Conservation (phyloP, 1,140 invertebrate species). For the Leptopilina boulardi region DNA sequence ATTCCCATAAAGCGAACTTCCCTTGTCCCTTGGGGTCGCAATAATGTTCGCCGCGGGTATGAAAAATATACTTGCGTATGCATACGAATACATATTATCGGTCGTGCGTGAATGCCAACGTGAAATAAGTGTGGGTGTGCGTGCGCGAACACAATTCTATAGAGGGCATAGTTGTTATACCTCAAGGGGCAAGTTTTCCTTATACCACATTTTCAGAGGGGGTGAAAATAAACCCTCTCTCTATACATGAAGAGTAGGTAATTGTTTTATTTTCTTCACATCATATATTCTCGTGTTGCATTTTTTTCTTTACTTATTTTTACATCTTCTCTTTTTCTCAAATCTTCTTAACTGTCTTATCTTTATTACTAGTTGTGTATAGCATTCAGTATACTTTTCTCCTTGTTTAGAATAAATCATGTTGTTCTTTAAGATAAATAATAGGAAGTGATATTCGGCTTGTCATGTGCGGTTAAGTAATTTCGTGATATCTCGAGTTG, state of each 20-base stretch:
- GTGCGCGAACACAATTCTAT: conserved; percentile 29
- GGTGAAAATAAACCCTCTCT: conserved; percentile 60
- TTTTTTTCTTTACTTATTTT: conserved; percentile 33
- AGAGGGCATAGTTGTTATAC: conserved; percentile 58
- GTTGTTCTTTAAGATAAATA: background rate
- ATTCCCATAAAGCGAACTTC: conserved; percentile 58
- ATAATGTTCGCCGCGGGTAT: conserved; percentile 57
- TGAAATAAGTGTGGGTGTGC: background rate
- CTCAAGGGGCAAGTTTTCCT: conserved; percentile 60
- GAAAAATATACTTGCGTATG: conserved; percentile 55
- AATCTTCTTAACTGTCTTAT: too few relatives aligned
- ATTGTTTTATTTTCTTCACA: conserved; percentile 62
- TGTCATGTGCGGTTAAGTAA: conserved; percentile 5
- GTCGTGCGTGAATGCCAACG: conserved; percentile 18
- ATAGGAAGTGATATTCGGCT: background rate
- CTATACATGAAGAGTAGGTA: conserved; percentile 60
- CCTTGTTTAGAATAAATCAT: background rate
- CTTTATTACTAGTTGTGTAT: background rate
- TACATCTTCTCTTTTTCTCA: conserved; percentile 32
- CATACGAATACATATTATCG: conserved; percentile 14
- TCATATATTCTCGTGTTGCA: conserved; percentile 34
- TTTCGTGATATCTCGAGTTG: background rate
- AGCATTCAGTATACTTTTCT: conserved; percentile 39
- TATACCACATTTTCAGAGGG: conserved; percentile 61
- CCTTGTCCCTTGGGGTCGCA: conserved; percentile 52